Evolutionary conservation across 2,113 vertebrate genomes (phyloP), one percentile per base, ranked within the genome.

Genomic region (Amphiprion ocellaris): DNA sequence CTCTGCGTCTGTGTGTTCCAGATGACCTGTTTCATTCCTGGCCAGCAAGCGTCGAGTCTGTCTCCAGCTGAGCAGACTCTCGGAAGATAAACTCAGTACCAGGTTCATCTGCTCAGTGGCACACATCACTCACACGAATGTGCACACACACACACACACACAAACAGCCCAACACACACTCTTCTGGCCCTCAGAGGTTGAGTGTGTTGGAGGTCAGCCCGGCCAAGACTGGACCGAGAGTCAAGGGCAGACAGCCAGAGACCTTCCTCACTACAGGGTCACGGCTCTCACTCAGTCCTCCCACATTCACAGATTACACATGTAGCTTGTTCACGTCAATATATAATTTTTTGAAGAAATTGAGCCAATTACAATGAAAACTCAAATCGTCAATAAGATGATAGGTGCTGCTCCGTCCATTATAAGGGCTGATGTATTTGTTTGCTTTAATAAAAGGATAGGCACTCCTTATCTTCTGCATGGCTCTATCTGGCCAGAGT

Each of bases 11-110:
- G 54, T 54, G 26, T 58, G 49, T 68, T 80, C 55, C 30, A 52
- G 50, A 30, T 83, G 80, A 86, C 83, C 69, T 75, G 54, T 9
- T 64, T 75, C 53, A 68, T 69, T 72, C 21, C 52, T 54, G 65
- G 73, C 74, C 52, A 70, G 46, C 23, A 21, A 72, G 61, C 77
- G 64, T 70, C 59, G 65, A 73, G 86, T 75, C 69, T 79, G 54
- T 58, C 63, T 77, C 50, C 19, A 65, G 74, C 52, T 67, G 54
- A 85, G 66, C 67, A 52, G 56, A 72, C 64, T 54, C 52, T 64
- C 41, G 74, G 67, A 69, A 72, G 6, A 68, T 73, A 67, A 74
- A 66, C 58, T 78, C 30, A 81, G 52, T 47, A 69, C 33, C 26
- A 49, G 58, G 53, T 74, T 77, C 73, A 61, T 64, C 23, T 23